Evolutionary conservation across 2,113 vertebrate genomes (phyloP).

Genomic region (Laterallus jamaicensis): DNA sequence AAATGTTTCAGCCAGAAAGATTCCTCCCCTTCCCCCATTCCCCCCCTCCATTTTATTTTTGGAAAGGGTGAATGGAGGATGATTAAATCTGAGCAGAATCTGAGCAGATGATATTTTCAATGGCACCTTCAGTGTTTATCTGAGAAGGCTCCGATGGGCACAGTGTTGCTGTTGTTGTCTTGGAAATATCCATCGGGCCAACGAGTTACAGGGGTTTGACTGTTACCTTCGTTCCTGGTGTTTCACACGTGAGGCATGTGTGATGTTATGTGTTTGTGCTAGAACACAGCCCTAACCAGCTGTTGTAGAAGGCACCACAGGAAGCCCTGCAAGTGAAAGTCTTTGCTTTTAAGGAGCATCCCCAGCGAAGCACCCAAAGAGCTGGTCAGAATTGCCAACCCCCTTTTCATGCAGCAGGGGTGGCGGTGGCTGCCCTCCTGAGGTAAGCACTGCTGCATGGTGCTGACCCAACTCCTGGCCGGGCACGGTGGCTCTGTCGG

Average conservation of each 20-base stretch:
- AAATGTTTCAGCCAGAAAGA: constrained; percentile 60
- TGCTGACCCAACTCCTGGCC: accelerated
- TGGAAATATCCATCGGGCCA: not conserved
- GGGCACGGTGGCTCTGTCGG: not conserved
- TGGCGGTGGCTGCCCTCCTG: accelerated
- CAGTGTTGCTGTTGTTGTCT: not conserved
- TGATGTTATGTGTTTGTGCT: constrained; percentile 1
- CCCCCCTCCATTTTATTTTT: constrained; percentile 6
- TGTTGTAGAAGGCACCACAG: not conserved
- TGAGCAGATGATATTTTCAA: constrained; percentile 43
- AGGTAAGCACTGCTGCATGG: accelerated
- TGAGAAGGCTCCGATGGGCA: not conserved
- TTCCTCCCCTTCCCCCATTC: not conserved
- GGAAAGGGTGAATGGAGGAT: constrained; percentile 20
- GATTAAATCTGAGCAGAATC: constrained; percentile 15
- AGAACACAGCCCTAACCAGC: not conserved
- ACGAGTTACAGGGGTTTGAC: not conserved
- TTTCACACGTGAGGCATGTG: constrained; percentile 39
- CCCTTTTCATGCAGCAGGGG: not conserved
- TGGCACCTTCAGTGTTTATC: constrained; percentile 4
- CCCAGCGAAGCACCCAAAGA: not conserved
- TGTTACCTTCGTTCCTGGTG: constrained; percentile 30
- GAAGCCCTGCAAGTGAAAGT: not conserved
- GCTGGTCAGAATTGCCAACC: not conserved
- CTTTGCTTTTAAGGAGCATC: not conserved